These are phyloP conservation scores for Scytalopus superciliaris DNA, from an alignment of 2,113 vertebrate genomes.

Conservation along the genomic window DNA sequence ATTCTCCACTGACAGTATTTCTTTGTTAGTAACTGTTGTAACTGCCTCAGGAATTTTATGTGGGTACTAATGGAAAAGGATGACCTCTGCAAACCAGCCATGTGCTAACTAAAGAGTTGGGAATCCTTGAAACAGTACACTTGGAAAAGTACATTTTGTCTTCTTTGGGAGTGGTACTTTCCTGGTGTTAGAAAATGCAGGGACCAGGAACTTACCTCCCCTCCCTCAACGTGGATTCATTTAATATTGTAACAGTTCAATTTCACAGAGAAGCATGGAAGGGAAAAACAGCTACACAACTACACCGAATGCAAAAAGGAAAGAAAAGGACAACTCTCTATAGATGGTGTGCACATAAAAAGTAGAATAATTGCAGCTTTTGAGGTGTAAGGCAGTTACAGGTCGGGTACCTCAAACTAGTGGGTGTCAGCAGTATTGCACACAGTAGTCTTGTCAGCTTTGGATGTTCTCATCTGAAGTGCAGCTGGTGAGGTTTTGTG, in stretches of 20 bases:
- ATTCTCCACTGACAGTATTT: neutral
- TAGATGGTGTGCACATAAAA: neutral
- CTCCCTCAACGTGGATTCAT: neutral
- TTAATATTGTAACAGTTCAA: neutral
- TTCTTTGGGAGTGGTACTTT: neutral
- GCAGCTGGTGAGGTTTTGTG: neutral
- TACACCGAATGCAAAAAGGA: neutral
- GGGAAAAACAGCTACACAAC: neutral
- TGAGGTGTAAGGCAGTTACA: neutral
- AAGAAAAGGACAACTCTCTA: neutral
- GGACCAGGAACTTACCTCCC: neutral
- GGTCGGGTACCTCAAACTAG: neutral
- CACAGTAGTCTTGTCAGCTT: neutral
- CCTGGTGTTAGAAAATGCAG: neutral
- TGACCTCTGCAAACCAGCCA: neutral
- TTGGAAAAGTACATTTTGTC: neutral
- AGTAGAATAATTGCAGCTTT: neutral
- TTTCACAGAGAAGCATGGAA: accelerated
- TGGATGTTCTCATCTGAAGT: neutral
- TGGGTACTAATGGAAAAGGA: neutral
- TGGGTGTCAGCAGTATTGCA: neutral
- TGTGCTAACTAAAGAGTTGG: neutral
- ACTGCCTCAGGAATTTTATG: neutral
- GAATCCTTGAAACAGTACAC: neutral
- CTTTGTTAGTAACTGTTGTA: neutral